Conservation (phyloP, 1,140 invertebrate species). For the Asbolus verrucosus region DNA sequence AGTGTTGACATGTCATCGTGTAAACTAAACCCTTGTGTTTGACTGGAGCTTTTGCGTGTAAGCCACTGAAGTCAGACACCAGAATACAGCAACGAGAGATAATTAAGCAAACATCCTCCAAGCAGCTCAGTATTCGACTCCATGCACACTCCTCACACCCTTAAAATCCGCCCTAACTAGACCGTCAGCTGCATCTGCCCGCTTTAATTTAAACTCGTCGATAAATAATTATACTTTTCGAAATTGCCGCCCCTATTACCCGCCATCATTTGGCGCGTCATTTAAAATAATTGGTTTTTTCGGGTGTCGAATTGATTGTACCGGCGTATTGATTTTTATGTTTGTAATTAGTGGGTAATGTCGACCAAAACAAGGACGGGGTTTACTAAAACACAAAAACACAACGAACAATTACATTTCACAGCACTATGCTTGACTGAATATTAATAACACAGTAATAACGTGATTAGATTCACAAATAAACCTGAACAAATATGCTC, state of each 20-base stretch:
- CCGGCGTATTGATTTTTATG: neutral
- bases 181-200: slow-evolving; percentile 58
- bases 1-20: slow-evolving; percentile 37
- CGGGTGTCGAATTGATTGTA: neutral
- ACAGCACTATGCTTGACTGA: slow-evolving; percentile 13
- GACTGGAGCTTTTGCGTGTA: slow-evolving; percentile 44
- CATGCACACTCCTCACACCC: slow-evolving; percentile 41
- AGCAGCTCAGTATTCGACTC: slow-evolving; percentile 44
- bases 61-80: slow-evolving; percentile 50
- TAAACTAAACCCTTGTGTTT: slow-evolving; percentile 25
- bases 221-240: slow-evolving; percentile 55
- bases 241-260: slow-evolving; percentile 23
- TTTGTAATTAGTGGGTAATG: slow-evolving; percentile 1
- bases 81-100: slow-evolving; percentile 53
- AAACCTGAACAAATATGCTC: slow-evolving; percentile 12
- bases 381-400: neutral
- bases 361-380: neutral
- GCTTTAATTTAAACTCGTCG: slow-evolving; percentile 57
- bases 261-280: too few relatives aligned
- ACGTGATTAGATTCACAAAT: slow-evolving; percentile 32
- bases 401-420: slow-evolving; percentile 13
- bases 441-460: slow-evolving; percentile 28
- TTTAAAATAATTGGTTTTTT: slow-evolving; percentile 2
- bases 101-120: slow-evolving; percentile 57
- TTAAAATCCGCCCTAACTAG: slow-evolving; percentile 19